Evolutionary conservation across 1,140 invertebrate genomes (phyloP).

Genomic region (Phortica variegata): DNA sequence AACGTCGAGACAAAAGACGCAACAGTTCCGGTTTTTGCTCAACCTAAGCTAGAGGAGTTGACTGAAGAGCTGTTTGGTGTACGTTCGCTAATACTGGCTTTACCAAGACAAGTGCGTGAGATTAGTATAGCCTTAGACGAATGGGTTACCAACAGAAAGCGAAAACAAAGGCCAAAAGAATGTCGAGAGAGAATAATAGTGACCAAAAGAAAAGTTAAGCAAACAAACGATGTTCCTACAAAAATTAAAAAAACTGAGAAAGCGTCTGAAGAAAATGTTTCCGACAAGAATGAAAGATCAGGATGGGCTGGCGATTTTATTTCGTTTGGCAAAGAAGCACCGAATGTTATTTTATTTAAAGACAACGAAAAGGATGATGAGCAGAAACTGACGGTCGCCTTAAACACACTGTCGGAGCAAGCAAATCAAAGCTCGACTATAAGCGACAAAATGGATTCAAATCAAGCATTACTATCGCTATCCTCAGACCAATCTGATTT

Average conservation of each 20-base stretch:
- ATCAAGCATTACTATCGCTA: neutral
- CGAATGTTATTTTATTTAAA: slow-evolving; percentile 5
- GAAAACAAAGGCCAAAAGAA: neutral
- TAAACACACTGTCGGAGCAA: slow-evolving; percentile 25
- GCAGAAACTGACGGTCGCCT: slow-evolving; percentile 19
- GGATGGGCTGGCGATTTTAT: slow-evolving; percentile 26
- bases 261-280: neutral
- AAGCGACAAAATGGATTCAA: neutral
- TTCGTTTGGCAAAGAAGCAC: slow-evolving; percentile 12
- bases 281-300: slow-evolving; percentile 9
- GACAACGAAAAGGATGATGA: slow-evolving; percentile 23
- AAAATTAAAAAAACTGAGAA: neutral
- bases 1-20: slow-evolving; percentile 32
- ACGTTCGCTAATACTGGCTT: slow-evolving; percentile 18
- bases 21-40: slow-evolving; percentile 34
- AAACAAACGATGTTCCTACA: neutral
- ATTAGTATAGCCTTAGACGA: slow-evolving; percentile 23
- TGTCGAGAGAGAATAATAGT: neutral
- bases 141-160: slow-evolving; percentile 19
- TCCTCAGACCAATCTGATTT: neutral
- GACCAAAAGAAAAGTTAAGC: neutral
- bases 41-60: slow-evolving; percentile 37
- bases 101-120: slow-evolving; percentile 24
- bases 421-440: neutral
- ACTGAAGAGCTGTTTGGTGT: slow-evolving; percentile 34